Evolutionary conservation across 2,888 invertebrate species (phyloP), one percentile per base, ranked within the genome.

Genomic region (Toxonevra muliebris): DNA sequence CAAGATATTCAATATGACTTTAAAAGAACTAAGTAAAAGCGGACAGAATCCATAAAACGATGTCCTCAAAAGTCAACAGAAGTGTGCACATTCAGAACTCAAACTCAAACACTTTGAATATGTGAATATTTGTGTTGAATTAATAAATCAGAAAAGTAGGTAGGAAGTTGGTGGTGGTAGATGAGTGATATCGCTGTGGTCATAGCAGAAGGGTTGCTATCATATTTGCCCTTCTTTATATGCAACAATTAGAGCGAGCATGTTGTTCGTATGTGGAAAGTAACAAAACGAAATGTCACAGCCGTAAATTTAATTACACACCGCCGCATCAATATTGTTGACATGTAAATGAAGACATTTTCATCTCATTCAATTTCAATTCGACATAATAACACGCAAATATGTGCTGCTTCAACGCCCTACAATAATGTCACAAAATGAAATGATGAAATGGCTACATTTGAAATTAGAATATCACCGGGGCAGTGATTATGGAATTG

Each of bases 231-330:
- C 62, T 53, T 62, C 67, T 57, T 40, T 42, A 20, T 45, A 20
- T 5, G 43, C 53, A 30, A 53, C 54, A 63, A 54, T 54, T 63
- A 67, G 63, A 58, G 59, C 7, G 30, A 57, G 52, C 58, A 57
- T 58, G 48, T 48, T 30, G 30, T 61, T n/a, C 41, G 61, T 30
- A 30, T 30, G 30, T 2, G 30, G 30, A 43, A 50, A 58, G 9
- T 42, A 61, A 45, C 17, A 66, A 61, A 60, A 2, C 30, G 74
- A 75, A 79, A 77, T 80, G 80, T 80, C 80, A 77, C 80, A 78
- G 76, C 74, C 74, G 72, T 75, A 77, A 78, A 81, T 82, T 82
- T 80, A 81, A 81, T 80, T 80, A 82, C 74, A 76, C 50, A 59
- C 59, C 19, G 30, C 7, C 30, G 30, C 30, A 30, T 2, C 30